These are phyloP conservation scores for Cinclus cinclus DNA, from an alignment of 2,113 vertebrate species.

Conservation along the genomic window DNA sequence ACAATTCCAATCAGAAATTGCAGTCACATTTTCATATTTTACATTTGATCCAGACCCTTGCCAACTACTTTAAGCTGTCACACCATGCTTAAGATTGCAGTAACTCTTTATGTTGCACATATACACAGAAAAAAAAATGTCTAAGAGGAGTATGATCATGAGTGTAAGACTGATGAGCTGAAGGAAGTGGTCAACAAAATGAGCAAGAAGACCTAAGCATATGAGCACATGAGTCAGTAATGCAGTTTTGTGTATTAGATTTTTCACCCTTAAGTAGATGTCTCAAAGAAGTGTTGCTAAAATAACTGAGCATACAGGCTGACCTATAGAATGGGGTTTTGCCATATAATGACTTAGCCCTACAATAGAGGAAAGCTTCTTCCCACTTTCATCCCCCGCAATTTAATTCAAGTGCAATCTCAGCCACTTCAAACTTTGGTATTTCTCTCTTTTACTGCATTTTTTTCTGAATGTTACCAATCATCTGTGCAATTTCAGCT, in stretches of 20 bases:
- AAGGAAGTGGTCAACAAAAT: background rate
- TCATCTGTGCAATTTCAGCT: conserved; percentile 69
- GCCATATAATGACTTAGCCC: background rate
- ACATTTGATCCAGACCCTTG: background rate
- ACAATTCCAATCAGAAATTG: background rate
- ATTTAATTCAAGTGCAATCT: conserved; percentile 66
- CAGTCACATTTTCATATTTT: background rate
- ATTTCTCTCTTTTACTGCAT: conserved; percentile 52
- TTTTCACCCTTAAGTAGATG: background rate
- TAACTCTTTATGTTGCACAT: background rate
- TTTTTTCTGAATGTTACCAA: conserved; percentile 67
- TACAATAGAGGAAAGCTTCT: conserved; percentile 36
- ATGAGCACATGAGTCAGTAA: background rate
- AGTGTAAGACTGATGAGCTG: background rate
- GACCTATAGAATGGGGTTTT: background rate
- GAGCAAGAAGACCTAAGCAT: background rate
- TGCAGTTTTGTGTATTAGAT: background rate
- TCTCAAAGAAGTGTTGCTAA: background rate
- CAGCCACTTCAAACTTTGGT: conserved; percentile 54
- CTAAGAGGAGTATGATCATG: background rate
- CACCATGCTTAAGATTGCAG: background rate
- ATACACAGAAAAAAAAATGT: background rate
- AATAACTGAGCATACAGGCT: background rate
- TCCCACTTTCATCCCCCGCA: conserved; percentile 51
- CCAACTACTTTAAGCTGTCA: background rate